Percentiles rank a stretch among this genome's conserved stretches.
These are phyloP conservation scores for Punctoribates punctum DNA, from an alignment of 2,888 invertebrate genomes.

Conservation along the genomic window DNA sequence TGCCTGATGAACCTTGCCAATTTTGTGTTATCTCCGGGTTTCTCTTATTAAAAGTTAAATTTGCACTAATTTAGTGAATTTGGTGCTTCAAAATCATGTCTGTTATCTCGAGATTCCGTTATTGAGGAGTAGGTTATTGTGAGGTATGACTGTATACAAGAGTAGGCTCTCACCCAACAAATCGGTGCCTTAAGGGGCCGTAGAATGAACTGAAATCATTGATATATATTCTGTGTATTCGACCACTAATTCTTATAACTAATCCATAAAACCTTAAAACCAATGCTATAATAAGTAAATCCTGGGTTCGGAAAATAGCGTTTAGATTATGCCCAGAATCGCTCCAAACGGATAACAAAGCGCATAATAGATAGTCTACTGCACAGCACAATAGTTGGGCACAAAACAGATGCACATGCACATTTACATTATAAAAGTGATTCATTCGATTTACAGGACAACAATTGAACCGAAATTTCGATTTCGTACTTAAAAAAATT, in stretches of 20 bases:
- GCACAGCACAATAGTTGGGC: background rate
- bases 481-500: background rate
- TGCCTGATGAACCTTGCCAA: no score
- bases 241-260: background rate
- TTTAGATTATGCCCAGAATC: background rate
- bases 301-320: background rate
- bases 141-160: no score
- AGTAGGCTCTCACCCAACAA: background rate
- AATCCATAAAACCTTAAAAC: constrained; percentile 27
- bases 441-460: background rate
- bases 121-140: no score
- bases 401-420: constrained; percentile 24
- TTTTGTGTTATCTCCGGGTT: no score
- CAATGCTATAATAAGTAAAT: constrained; percentile 29
- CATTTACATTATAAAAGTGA: constrained; percentile 40
- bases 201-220: background rate
- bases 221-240: constrained; percentile 7
- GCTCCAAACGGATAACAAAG: background rate
- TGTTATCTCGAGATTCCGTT: no score
- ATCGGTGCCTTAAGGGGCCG: background rate
- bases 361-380: background rate
- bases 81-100: no score
- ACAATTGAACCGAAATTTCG: background rate
- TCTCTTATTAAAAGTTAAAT: no score
- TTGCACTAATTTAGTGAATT: no score